Base-by-base conservation (phyloP, 2,888 invertebrate genomes). In the Andrena marginata region DNA sequence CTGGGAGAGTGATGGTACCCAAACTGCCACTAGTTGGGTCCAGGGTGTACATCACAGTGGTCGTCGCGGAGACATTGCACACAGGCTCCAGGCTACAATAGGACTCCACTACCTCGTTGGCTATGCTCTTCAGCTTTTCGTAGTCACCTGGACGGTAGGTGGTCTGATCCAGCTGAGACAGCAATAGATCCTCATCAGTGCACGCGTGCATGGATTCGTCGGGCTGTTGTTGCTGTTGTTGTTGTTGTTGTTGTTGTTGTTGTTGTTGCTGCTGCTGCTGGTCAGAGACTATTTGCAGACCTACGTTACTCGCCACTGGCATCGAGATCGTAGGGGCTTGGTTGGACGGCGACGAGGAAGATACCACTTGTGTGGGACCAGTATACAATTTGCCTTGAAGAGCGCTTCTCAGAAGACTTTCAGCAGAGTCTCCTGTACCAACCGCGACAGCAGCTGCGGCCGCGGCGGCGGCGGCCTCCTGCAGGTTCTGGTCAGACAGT, bases 51-150 rank as follows among this genome's bases (percentile, higher is more conserved):
- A 94, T 94, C n/a, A 94, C 93, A n/a, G 93, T 93, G 8, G 93
- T 93, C 13, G 93, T 92, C 1, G 92, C 91, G 0, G 92, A 89
- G 0, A 92, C 92, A 71, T 92, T 93, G 83, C 92, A 92, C 93
- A 87, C 96, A 93, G 80, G 96, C 94, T 94, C 97, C 96, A 94
- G 96, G 96, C 89, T 97, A 96, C 93, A 97, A 96, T 90, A 97
- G 0, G 97, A 96, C 92, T 97, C 97, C 0, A 96, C 97, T 35
- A 97, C 97, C 92, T 98, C 98, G 89, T 96, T 97, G 48, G 97
- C 97, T 94, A 98, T 97, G 90, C 97, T 95, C 92, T 97, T 97
- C 80, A 98, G 95, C 92, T 97, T 97, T 92, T 98, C 98, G 91
- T 97, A 97, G 91, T 98, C 98, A 87, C 97, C 97, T 0, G 97